These are phyloP conservation scores for Scartelaos histophorus DNA, from an alignment of 2,113 vertebrate species.

Conservation along the genomic window DNA sequence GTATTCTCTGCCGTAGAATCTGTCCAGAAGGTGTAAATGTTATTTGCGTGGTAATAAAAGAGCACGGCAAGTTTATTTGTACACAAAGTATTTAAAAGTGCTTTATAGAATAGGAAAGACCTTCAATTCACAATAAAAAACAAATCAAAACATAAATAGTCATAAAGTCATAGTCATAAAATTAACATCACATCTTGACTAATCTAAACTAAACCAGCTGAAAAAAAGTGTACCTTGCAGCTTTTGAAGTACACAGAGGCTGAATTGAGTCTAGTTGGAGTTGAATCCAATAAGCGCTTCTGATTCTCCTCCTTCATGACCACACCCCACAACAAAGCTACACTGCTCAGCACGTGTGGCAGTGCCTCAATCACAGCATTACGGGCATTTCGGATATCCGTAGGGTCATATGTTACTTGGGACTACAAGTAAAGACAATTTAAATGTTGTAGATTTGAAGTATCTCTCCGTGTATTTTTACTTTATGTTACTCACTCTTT, in stretches of 20 bases:
- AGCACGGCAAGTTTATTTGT: no score
- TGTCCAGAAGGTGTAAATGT: conserved; percentile 43
- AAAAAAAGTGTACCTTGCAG: conserved; percentile 83
- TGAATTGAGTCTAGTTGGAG: conserved; percentile 79
- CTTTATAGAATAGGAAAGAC: no score
- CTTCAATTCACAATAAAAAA: no score
- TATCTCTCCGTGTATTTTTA: background rate
- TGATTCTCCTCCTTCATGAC: conserved; percentile 84
- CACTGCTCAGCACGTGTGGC: conserved; percentile 85
- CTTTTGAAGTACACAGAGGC: conserved; percentile 92
- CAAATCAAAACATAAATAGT: no score
- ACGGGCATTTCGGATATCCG: conserved; percentile 86
- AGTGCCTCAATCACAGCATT: conserved; percentile 90
- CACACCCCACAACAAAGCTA: conserved; percentile 88
- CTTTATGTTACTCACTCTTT: conserved; percentile 77
- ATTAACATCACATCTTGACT: background rate
- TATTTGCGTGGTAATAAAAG: background rate
- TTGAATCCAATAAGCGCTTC: conserved; percentile 77
- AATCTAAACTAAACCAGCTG: background rate
- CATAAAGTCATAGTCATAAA: no score
- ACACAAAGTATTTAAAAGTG: no score
- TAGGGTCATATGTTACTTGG: conserved; percentile 73
- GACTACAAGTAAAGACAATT: conserved; percentile 61
- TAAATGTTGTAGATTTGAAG: background rate
- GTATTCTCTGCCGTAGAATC: conserved; percentile 88